Conservation (phyloP, 2,888 invertebrate species). For the Rosalia funebris region DNA sequence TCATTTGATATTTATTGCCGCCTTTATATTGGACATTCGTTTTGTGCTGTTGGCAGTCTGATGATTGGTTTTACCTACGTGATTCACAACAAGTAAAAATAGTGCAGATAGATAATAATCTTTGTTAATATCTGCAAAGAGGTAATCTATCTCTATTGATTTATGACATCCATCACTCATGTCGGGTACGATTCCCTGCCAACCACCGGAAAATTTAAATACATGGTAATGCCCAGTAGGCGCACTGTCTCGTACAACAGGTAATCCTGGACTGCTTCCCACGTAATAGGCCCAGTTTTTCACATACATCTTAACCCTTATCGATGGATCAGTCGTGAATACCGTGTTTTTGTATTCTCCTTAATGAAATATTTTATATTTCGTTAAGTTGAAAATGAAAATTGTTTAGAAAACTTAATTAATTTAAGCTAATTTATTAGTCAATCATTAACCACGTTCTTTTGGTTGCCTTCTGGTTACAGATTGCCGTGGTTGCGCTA, state of each 20-base stretch:
- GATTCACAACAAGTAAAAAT: constrained; percentile 30
- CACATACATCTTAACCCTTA: no score
- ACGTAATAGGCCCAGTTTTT: no score
- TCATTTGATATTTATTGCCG: constrained; percentile 22
- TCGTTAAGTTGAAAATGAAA: no score
- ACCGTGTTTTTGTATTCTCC: no score
- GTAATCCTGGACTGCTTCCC: no score
- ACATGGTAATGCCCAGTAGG: constrained; percentile 30
- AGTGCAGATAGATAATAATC: constrained; percentile 29
- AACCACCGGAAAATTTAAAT: constrained; percentile 36
- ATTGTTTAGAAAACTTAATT: no score
- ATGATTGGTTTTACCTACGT: constrained; percentile 37
- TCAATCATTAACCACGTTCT: no score
- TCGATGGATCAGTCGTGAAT: no score
- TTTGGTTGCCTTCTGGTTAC: no score
- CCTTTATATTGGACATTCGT: constrained; percentile 32
- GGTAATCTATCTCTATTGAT: constrained; percentile 44
- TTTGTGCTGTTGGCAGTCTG: constrained; percentile 34
- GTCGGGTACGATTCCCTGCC: constrained; percentile 33
- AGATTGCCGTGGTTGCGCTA: no score
- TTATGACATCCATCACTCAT: constrained; percentile 46
- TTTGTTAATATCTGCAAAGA: constrained; percentile 39
- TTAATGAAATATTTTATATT: no score
- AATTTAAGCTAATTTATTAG: no score
- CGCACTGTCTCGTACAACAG: constrained; percentile 19